Evolutionary conservation across 1,140 invertebrate genomes (phyloP).

Genomic region (Plectus sambesii): DNA sequence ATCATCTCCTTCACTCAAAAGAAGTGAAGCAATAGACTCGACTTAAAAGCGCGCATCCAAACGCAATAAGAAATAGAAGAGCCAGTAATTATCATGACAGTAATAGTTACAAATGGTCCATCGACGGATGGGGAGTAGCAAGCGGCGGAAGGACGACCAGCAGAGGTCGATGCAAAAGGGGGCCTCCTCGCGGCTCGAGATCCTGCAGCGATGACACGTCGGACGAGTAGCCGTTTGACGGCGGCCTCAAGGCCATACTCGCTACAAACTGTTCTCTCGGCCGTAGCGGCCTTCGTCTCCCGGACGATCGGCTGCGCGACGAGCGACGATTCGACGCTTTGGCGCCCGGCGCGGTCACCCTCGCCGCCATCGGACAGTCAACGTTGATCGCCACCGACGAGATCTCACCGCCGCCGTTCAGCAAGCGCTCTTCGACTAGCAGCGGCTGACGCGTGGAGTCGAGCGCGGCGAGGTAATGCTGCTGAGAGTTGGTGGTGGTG

Average conservation of each 20-base stretch:
- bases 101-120: no score
- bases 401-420: constrained; percentile 2
- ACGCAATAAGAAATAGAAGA: no score
- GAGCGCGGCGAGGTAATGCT: neutral
- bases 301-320: neutral
- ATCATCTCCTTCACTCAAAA: no score
- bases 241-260: neutral
- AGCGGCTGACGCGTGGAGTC: neutral
- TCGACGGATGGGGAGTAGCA: no score
- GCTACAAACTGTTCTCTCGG: constrained; percentile 5
- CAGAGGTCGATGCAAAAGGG: no score
- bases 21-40: no score
- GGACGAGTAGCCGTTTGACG: constrained; percentile 4
- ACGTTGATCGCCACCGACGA: constrained; percentile 7
- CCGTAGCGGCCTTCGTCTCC: neutral
- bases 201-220: constrained; percentile 6
- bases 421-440: neutral
- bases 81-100: no score
- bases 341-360: constrained; percentile 6
- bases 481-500: neutral
- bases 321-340: neutral
- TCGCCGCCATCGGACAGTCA: constrained; percentile 9
- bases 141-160: no score
- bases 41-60: no score
- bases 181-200: no score